A percentile compares a stretch with the other conserved stretches of the same genome.
These are phyloP conservation scores for Arbacia lixula DNA, from an alignment of 53 echinoderm and acorn worm species.

Conservation along the genomic window DNA sequence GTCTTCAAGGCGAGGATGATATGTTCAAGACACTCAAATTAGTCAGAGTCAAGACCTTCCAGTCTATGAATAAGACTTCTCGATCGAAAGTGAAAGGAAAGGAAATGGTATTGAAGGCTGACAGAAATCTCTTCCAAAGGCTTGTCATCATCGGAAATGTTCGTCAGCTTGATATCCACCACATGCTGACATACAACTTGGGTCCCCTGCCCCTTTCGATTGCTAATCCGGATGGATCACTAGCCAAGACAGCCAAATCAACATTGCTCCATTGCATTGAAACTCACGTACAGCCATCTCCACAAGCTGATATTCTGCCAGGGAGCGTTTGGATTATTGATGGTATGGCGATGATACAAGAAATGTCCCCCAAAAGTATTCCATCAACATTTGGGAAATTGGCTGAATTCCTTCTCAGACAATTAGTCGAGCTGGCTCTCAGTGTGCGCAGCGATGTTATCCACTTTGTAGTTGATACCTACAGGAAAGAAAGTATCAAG, in stretches of 20 bases:
- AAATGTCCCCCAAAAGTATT: slow-evolving; percentile 1
- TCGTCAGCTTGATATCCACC: slow-evolving; percentile 26
- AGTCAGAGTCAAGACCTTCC: slow-evolving; percentile 58
- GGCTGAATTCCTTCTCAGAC: background rate
- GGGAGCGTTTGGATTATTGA: slow-evolving; percentile 37
- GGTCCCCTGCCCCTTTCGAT: slow-evolving; percentile 18
- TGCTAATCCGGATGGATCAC: background rate
- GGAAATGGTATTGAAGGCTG: slow-evolving; percentile 47
- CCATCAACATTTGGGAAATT: slow-evolving; percentile 17
- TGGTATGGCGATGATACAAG: slow-evolving; percentile 41
- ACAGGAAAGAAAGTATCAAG: slow-evolving; percentile 38
- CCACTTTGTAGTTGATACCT: slow-evolving; percentile 45
- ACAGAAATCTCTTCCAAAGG: slow-evolving; percentile 55
- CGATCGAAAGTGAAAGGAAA: slow-evolving; percentile 57
- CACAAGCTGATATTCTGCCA: background rate
- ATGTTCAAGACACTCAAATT: slow-evolving; percentile 55
- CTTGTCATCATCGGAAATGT: slow-evolving; percentile 46
- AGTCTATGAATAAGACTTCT: slow-evolving; percentile 12
- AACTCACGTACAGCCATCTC: slow-evolving; percentile 5
- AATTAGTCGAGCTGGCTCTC: background rate
- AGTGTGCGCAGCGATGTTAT: background rate
- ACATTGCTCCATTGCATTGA: slow-evolving; percentile 24
- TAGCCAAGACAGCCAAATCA: slow-evolving; percentile 22
- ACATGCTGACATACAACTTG: slow-evolving; percentile 26
- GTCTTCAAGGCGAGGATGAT: slow-evolving; percentile 45